Percentiles rank a stretch among this genome's conserved stretches.
Conservation (phyloP, 64 coral and sea anemone species). For the Actinia equina region DNA sequence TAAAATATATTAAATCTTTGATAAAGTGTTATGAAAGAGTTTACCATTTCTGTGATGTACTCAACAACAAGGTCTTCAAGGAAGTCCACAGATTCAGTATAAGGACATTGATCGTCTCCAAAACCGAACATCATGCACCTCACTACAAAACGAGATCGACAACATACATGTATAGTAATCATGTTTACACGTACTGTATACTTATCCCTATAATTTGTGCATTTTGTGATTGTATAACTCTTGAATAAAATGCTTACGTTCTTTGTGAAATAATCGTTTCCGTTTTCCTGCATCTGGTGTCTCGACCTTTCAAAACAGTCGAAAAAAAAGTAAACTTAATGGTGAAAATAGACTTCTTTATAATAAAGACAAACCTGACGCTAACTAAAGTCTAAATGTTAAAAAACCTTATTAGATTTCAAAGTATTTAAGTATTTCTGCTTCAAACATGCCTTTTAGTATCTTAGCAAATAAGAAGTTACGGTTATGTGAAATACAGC, state of each 20-base stretch:
- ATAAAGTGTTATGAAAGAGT: not conserved
- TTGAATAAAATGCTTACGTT: slow-evolving; percentile 60
- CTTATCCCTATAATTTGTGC: no score
- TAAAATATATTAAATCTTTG: not conserved
- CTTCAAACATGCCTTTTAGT: not conserved
- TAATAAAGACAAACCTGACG: no score
- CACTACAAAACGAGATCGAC: slow-evolving; percentile 65
- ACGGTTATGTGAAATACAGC: not conserved
- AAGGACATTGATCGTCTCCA: slow-evolving; percentile 97
- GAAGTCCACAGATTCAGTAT: slow-evolving; percentile 94
- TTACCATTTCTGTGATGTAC: slow-evolving; percentile 99
- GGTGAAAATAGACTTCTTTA: no score
- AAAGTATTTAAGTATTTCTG: not conserved
- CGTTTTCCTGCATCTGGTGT: slow-evolving; percentile 49
- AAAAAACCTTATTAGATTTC: not conserved
- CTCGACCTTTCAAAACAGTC: slow-evolving; percentile 47
- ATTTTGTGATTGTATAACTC: no score
- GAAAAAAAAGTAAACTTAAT: no score
- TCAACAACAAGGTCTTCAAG: slow-evolving; percentile 96
- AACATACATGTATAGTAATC: no score
- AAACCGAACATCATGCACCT: slow-evolving; percentile 99
- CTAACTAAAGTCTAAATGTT: no score
- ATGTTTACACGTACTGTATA: no score
- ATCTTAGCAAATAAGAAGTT: not conserved
- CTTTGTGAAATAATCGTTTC: slow-evolving; percentile 85